Conservation (phyloP, 2,888 invertebrate species). For the Therioaphis trifolii region DNA sequence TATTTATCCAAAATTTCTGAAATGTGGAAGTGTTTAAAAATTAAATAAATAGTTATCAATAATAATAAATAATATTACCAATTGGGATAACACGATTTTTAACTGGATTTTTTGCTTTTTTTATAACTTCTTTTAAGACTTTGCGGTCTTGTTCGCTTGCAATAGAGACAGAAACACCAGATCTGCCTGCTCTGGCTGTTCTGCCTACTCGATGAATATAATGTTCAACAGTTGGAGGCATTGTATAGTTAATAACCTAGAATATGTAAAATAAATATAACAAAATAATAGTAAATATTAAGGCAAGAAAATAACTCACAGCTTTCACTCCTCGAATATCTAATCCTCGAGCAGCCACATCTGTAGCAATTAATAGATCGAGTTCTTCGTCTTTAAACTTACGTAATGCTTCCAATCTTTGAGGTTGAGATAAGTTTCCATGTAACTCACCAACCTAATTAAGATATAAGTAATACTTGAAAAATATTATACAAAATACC, state of each 20-base stretch:
- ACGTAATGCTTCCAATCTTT: constrained; percentile 88
- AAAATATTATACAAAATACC: constrained; percentile 12
- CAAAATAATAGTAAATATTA: background rate
- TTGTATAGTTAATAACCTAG: constrained; percentile 89
- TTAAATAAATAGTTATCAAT: background rate
- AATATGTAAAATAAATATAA: constrained; percentile 18
- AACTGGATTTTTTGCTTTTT: constrained; percentile 84
- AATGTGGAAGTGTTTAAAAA: background rate
- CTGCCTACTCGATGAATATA: constrained; percentile 97
- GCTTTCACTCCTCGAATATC: constrained; percentile 98
- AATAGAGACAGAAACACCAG: constrained; percentile 92
- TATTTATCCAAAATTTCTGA: constrained; percentile 89
- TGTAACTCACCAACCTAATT: constrained; percentile 85
- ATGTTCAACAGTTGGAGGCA: constrained; percentile 94
- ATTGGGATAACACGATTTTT: constrained; percentile 88
- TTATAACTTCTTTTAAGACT: constrained; percentile 91
- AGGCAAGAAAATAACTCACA: constrained; percentile 69
- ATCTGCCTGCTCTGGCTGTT: constrained; percentile 94
- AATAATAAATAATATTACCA: constrained; percentile 67
- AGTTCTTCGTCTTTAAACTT: constrained; percentile 87
- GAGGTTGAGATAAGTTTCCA: constrained; percentile 95
- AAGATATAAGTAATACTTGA: background rate
- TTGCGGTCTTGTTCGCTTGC: constrained; percentile 93
- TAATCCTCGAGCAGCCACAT: constrained; percentile 92
- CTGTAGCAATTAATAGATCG: constrained; percentile 92